Percentiles rank a stretch among this genome's conserved stretches.
Evolutionary conservation across 2,888 invertebrate species (phyloP).

Genomic region (Dendrolimus houi): DNA sequence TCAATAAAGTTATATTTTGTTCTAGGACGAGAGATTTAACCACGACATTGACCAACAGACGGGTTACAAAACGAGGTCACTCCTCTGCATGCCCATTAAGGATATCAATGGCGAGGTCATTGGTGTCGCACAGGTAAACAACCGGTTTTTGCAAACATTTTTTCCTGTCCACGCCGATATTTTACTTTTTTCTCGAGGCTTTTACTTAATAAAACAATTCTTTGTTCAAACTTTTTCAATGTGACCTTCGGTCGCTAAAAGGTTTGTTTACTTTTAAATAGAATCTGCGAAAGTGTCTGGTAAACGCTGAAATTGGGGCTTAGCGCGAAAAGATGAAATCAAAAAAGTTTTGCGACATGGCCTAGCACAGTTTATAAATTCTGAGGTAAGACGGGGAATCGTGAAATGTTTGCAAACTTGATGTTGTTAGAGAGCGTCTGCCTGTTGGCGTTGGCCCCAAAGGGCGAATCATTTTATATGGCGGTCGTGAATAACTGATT

Average conservation of each 20-base stretch:
- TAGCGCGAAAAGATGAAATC: constrained; percentile 22
- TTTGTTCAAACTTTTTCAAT: not conserved
- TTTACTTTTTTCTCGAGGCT: not conserved
- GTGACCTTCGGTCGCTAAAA: constrained; percentile 1
- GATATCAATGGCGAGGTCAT: constrained; percentile 96
- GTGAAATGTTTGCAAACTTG: constrained; percentile 24
- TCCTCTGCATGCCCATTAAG: constrained; percentile 97
- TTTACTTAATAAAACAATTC: constrained; percentile 4
- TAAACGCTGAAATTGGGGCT: constrained; percentile 17
- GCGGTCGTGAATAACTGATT: constrained; percentile 15
- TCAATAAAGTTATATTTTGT: constrained; percentile 20
- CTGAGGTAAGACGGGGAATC: constrained; percentile 28
- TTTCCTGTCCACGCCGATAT: not conserved
- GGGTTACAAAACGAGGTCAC: constrained; percentile 93
- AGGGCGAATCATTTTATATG: constrained; percentile 8
- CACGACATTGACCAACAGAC: constrained; percentile 95
- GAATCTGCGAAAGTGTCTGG: constrained; percentile 14
- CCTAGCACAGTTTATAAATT: constrained; percentile 26
- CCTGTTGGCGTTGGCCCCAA: constrained; percentile 14
- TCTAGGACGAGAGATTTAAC: constrained; percentile 86
- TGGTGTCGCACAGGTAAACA: constrained; percentile 93
- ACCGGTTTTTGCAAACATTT: constrained; percentile 2
- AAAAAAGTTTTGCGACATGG: constrained; percentile 26
- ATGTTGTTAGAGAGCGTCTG: constrained; percentile 24
- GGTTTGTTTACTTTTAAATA: constrained; percentile 3